Conservation (phyloP, 2,888 invertebrate species). For the Agonopterix subpropinquella region DNA sequence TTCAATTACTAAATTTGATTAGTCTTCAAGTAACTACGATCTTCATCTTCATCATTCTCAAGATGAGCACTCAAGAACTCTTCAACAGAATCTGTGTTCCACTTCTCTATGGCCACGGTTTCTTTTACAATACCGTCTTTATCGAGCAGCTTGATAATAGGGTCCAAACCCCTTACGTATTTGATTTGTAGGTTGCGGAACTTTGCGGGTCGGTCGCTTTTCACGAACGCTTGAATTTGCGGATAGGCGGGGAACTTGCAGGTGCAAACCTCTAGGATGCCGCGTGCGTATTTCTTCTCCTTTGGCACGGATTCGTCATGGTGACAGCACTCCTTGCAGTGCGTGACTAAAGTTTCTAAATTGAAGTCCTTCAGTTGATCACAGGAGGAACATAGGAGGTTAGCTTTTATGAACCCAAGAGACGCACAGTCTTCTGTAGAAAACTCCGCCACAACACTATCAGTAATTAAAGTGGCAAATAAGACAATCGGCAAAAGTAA, state of each 20-base stretch:
- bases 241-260: conserved; percentile 99
- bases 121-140: conserved; percentile 89
- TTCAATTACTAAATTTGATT: conserved; percentile 64
- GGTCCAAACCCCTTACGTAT: conserved; percentile 95
- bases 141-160: conserved; percentile 93
- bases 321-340: conserved; percentile 88
- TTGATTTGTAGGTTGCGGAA: conserved; percentile 94
- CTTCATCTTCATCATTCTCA: conserved; percentile 74
- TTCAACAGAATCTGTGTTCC: conserved; percentile 98
- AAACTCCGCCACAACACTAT: conserved; percentile 67
- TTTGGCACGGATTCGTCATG: conserved; percentile 80
- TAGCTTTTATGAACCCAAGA: conserved; percentile 90
- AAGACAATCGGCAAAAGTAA: conserved; percentile 11
- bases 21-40: conserved; percentile 75
- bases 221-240: conserved; percentile 98
- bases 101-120: conserved; percentile 96
- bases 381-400: conserved; percentile 92
- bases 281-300: conserved; percentile 89
- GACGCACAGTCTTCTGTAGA: conserved; percentile 88
- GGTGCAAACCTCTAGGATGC: conserved; percentile 96
- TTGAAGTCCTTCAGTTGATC: conserved; percentile 87
- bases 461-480: conserved; percentile 16
- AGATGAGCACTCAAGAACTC: conserved; percentile 96
- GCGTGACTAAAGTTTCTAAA: conserved; percentile 79
- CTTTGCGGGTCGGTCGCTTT: conserved; percentile 91